Base-by-base conservation (phyloP, 2,113 vertebrate species). In the Tachycineta bicolor region DNA sequence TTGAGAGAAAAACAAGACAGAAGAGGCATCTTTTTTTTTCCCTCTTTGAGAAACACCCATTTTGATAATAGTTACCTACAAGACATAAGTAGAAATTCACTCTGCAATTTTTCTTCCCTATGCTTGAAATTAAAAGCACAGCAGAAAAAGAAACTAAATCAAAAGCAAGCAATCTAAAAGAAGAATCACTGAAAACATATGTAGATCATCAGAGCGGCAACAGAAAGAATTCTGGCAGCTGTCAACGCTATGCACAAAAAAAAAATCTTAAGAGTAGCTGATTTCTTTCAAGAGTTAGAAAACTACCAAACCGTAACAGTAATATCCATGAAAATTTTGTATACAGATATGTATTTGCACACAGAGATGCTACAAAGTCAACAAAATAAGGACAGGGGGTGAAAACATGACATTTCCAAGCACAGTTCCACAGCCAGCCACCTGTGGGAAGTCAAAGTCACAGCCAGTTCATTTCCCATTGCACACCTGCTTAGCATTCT, bases 101-200 rank as follows among this genome's bases (percentile, higher is more conserved):
- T 93, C 85, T 70, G 75, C 43, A 94, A 59, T 89, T 96, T 96
- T 80, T 76, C 74, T 84, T 63, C 34, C 64, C 73, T 64, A 81
- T 75, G 44, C 49, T 46, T 63, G 68, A 88, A 94, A 86, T 52
- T 83, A 90, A 75, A 92, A 83, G n/a, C 31, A 77, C 15, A 68
- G 62, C 6, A 81, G 53, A 81, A 83, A 76, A 90, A 73, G 67
- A 74, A 94, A 85, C 43, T 43, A 68, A 84, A 84, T 56, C 44
- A 89, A 75, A 85, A 80, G 79, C 37, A 93, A 85, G 65, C 8
- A 68, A 50, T 52, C 65, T 94, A 80, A 83, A 93, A 84, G 56
- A 92, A 96, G 64, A 95, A 80, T 47, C 59, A 37, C 17, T 83
- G 59, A 86, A 93, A 96, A 87, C 68, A 83, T 41, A 93, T 43